These are phyloP conservation scores for Papilio demoleus DNA, from an alignment of 2,888 invertebrate genomes.

Conservation along the genomic window DNA sequence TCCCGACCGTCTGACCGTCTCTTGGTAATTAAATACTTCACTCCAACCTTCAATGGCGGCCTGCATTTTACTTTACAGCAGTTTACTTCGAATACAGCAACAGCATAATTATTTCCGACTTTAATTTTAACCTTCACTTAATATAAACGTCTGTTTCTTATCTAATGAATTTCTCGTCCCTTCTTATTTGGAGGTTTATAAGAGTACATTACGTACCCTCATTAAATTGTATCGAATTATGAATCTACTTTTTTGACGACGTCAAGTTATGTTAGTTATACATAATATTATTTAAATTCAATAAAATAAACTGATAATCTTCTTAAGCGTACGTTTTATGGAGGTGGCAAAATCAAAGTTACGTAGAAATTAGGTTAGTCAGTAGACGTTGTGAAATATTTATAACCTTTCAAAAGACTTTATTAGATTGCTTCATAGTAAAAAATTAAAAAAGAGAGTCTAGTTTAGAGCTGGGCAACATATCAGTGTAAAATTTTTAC, in stretches of 20 bases:
- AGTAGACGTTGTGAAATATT: neutral
- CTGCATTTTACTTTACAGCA: conserved; percentile 53
- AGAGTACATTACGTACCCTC: neutral
- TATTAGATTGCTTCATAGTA: neutral
- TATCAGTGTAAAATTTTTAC: too few relatives aligned
- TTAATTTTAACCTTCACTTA: conserved; percentile 36
- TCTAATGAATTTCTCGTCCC: conserved; percentile 18
- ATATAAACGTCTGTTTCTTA: conserved; percentile 36
- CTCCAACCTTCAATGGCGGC: conserved; percentile 57
- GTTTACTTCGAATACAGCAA: conserved; percentile 52
- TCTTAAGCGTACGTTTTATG: neutral
- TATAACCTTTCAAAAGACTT: neutral
- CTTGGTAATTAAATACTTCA: conserved; percentile 71
- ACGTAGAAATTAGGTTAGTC: neutral
- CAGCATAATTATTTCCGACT: conserved; percentile 51
- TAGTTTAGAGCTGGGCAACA: too few relatives aligned
- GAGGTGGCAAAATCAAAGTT: neutral
- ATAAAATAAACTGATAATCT: neutral
- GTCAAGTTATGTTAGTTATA: neutral
- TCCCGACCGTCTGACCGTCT: conserved; percentile 56
- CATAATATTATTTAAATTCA: neutral
- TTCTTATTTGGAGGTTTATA: conserved; percentile 33
- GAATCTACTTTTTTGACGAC: neutral
- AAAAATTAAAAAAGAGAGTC: too few relatives aligned
- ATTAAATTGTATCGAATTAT: neutral